Evolutionary conservation across 23 tunicate genomes (phyloP).

Genomic region (Oikopleura vanhoeffeni): DNA sequence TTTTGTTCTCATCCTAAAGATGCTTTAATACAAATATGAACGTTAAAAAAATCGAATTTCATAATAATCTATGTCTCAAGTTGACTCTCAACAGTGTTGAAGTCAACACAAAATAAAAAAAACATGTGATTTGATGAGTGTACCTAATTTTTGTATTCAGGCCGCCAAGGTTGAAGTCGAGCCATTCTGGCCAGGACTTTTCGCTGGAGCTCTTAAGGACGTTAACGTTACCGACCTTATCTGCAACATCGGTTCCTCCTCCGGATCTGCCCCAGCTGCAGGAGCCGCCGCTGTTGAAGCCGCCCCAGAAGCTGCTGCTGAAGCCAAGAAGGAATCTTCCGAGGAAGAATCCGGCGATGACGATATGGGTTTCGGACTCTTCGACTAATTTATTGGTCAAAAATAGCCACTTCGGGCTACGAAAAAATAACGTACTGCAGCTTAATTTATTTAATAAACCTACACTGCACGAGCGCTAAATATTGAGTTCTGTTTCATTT

Average conservation of each 20-base stretch:
- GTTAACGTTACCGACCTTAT: neutral
- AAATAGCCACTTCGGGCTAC: no score
- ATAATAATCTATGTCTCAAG: no score
- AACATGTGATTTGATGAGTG: no score
- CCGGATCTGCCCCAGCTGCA: neutral
- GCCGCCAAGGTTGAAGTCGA: neutral
- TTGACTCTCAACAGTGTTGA: no score
- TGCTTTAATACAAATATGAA: no score
- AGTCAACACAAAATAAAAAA: no score
- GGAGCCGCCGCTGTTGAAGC: neutral
- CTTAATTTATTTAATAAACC: no score
- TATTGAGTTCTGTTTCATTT: no score
- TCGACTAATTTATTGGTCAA: constrained; percentile 4
- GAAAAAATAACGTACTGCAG: no score
- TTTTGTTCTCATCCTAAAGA: no score
- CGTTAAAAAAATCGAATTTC: no score
- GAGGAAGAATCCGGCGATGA: constrained; percentile 1
- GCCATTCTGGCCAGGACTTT: constrained; percentile 12
- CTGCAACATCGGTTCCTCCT: constrained; percentile 1
- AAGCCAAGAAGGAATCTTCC: neutral
- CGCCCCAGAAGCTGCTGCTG: neutral
- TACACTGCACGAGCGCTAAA: no score
- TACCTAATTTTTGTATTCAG: neutral
- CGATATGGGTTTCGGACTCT: constrained; percentile 11
- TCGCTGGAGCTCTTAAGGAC: constrained; percentile 12